A percentile compares a stretch with the other conserved stretches of the same genome.
These are phyloP conservation scores for Anastrepha obliqua DNA, from an alignment of 1,140 invertebrate species.

Conservation along the genomic window DNA sequence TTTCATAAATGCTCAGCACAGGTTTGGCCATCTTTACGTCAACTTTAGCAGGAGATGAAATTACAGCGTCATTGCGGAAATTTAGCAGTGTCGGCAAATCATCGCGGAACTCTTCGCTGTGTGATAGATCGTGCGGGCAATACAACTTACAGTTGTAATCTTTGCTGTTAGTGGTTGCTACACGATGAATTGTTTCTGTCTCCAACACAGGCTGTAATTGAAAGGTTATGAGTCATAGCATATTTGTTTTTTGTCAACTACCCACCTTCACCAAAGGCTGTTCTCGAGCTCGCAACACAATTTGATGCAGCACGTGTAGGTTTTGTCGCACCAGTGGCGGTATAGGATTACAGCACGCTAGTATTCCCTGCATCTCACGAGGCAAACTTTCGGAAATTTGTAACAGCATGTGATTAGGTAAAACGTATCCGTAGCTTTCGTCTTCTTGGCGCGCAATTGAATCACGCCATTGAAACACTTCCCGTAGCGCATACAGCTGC, in stretches of 20 bases:
- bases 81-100: conserved; percentile 79
- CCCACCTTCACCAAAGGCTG: conserved; percentile 81
- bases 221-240: background rate
- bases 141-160: conserved; percentile 78
- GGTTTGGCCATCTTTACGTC: conserved; percentile 58
- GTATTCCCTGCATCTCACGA: conserved; percentile 93
- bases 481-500: conserved; percentile 88
- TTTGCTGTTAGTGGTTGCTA: conserved; percentile 74
- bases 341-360: conserved; percentile 95
- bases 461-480: conserved; percentile 94
- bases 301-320: conserved; percentile 84
- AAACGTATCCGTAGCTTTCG: conserved; percentile 92
- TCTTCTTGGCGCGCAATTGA: conserved; percentile 88
- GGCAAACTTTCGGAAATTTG: conserved; percentile 93
- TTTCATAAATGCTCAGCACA: conserved; percentile 75
- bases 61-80: conserved; percentile 47
- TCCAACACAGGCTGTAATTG: conserved; percentile 75
- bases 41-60: background rate
- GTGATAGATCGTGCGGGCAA: conserved; percentile 82
- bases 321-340: conserved; percentile 90
- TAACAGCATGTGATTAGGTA: conserved; percentile 97
- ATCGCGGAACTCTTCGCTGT: conserved; percentile 77
- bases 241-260: background rate
- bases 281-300: conserved; percentile 85
- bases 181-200: conserved; percentile 75